A percentile compares a stretch with the other conserved stretches of the same genome.
Evolutionary conservation across 2,113 vertebrate genomes (phyloP).

Genomic region (Chauna torquata): DNA sequence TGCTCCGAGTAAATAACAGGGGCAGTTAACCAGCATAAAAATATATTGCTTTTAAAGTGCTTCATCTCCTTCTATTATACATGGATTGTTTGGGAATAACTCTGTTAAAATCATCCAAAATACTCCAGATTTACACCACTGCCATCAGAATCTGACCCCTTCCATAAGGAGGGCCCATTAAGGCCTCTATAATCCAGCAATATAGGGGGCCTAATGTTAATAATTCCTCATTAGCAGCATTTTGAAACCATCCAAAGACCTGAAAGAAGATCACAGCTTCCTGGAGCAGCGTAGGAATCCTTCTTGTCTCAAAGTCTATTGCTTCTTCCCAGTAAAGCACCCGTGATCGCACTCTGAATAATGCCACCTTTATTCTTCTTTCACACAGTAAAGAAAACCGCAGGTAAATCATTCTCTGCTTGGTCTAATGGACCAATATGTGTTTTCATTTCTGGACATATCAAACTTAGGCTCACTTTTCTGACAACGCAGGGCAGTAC

Average conservation of each 20-base stretch:
- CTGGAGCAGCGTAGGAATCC: background rate
- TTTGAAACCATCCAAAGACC: background rate
- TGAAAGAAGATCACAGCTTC: background rate
- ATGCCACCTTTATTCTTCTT: background rate
- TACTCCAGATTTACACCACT: background rate
- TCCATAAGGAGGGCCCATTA: background rate
- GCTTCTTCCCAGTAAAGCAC: background rate
- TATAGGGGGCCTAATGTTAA: background rate
- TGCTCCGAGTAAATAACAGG: background rate
- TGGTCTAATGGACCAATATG: background rate
- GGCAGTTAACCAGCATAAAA: background rate
- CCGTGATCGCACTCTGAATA: background rate
- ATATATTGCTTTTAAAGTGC: background rate
- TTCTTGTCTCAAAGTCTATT: background rate
- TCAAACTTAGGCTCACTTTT: background rate
- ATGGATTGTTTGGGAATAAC: background rate
- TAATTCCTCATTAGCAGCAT: background rate
- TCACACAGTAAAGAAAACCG: background rate
- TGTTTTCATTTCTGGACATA: background rate
- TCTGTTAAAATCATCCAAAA: background rate
- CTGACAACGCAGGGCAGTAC: background rate
- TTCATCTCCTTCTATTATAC: background rate
- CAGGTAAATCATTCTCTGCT: background rate
- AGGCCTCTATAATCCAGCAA: background rate
- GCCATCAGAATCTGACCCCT: background rate